Base-by-base conservation (phyloP, 1,140 invertebrate species). In the Papilio polytes region DNA sequence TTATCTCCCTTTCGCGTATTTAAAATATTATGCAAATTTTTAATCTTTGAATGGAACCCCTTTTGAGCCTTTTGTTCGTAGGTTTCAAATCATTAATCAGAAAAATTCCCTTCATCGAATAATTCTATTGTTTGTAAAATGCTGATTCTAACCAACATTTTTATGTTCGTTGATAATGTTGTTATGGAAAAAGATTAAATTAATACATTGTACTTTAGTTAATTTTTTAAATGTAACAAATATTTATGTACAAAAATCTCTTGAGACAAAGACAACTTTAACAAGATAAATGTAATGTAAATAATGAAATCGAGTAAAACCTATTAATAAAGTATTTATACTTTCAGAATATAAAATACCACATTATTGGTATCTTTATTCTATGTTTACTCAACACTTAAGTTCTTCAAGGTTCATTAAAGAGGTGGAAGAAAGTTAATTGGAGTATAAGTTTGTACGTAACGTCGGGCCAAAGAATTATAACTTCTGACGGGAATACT, bases 51-150 rank as follows among this genome's bases (percentile, higher is more conserved):
- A 77, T 77, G 26, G 18, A 59, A 78, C n/a, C 76, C 53, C 22
- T 66, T 78, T 78, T 78, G 31, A 63, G 10, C 31, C 76, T 78
- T 66, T 78, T 78, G 76, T 78, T 78, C 41, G 53, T 41, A 22
- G 31, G 22, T 63, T 31, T 63, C 36, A 78, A 63, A 59, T 78
- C 76, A 78, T 78, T 78, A 78, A 78, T 78, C 76, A 74, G 46
- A 74, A 78, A 78, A 78, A 78, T 31, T n/a, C 26, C 46, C 53
- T 48, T 41, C 36, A 44, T 15, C 53, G 7, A 78, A 41, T 41
- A 78, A 63, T 74, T 78, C 31, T 22, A 63, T 78, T 63, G 56
- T 78, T 59, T 63, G 7, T 41, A 44, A 78, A 59, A 63, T 56
- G 73, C 20, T 78, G 13, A 46, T 56, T 48, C 13, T 77, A 26